Base-by-base conservation (phyloP, 2,113 vertebrate species). In the Strix uralensis region DNA sequence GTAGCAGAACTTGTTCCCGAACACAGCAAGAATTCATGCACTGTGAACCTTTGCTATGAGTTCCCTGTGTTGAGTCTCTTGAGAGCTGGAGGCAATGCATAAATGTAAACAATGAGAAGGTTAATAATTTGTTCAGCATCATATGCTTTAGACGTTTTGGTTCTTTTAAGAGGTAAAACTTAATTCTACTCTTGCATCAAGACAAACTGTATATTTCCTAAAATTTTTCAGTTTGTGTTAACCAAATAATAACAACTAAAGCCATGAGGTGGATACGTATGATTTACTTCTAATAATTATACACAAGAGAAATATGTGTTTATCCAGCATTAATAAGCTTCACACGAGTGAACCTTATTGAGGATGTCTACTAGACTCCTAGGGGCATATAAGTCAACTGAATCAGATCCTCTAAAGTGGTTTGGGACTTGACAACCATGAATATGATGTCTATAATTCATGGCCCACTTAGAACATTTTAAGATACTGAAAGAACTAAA, bases 231-330 rank as follows among this genome's bases (percentile, higher is more conserved):
- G 25, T 87, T 90, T 77, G 5, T 61, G 36, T 92, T 84, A 80
- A 92, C 87, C 46, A 75, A 86, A 73, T 89, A 88, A 38, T 47
- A 82, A 12, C 32, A 67, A 15, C 38, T 59, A 57, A 86, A 83
- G 4, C 29, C 62, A 18, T 6, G 20, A 82, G 74, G 44, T 66
- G 27, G 58, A 66, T 83, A 59, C 3, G 4, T 72, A 40, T 74
- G 47, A 65, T 87, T 90, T 95, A 54, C 26, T 92, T 91, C 36
- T 71, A 69, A 57, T 93, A 86, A 77, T 92, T 93, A 74, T 74
- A 46, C 58, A 73, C 46, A 70, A 25, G 52, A 86, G 61, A 78
- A 72, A 52, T 44, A 42, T 54, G 15, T 88, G 40, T 81, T 94
- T 94, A 59, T 92, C 46, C 82, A 77, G 66, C 78, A 87, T 93